phyloP scores from a whole-genome alignment of 2,113 vertebrate genomes.

The Antechinus flavipes region DNA sequence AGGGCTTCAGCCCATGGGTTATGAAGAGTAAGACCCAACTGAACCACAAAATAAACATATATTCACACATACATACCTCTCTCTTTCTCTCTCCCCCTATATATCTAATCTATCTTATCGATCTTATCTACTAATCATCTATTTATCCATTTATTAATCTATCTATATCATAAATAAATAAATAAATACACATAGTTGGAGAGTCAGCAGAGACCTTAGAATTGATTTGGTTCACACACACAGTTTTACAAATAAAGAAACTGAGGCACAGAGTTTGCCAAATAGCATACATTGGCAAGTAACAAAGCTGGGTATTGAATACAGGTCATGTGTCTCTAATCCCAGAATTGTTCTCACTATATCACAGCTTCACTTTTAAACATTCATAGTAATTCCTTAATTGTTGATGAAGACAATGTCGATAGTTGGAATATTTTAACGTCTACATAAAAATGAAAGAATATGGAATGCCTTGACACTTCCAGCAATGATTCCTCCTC shows the following conservation, averaged over 20 bases:
- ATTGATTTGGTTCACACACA: background rate
- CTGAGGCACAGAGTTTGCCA: background rate
- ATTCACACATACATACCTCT: background rate
- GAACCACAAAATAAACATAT: background rate
- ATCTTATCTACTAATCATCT: no score
- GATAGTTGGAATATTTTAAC: background rate
- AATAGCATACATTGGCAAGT: background rate
- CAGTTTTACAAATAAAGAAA: background rate
- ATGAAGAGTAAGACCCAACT: background rate
- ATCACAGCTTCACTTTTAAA: background rate
- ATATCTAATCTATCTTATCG: no score
- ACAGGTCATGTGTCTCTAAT: background rate
- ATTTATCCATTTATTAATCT: no score
- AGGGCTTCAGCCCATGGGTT: background rate
- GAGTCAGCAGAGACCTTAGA: background rate
- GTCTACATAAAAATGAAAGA: background rate
- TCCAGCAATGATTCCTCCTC: background rate
- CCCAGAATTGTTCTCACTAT: background rate
- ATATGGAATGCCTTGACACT: background rate
- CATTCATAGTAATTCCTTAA: conserved; percentile 11
- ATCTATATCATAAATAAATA: no score
- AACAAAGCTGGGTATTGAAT: background rate
- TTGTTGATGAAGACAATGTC: background rate
- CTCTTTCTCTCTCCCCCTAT: no score
- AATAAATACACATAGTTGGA: background rate